Percentiles rank a stretch among this genome's conserved stretches.
Evolutionary conservation across 2,113 vertebrate species (phyloP).

Genomic region (Misgurnus mizolepis): DNA sequence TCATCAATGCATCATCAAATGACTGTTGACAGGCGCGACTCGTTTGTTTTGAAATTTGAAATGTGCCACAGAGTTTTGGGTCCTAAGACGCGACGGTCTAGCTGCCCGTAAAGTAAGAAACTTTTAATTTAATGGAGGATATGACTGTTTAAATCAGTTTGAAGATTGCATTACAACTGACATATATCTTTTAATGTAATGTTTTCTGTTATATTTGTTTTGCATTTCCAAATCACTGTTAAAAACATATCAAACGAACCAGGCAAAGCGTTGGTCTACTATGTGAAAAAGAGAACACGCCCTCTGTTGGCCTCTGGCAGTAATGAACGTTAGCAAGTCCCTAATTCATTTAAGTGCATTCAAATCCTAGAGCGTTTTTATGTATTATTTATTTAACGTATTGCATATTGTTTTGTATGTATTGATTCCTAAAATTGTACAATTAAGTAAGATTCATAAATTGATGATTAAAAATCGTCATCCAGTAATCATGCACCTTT

Average conservation of each 20-base stretch:
- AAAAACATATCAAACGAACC: not conserved
- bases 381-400: no score
- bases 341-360: no score
- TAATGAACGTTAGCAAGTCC: not conserved
- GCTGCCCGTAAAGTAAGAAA: not conserved
- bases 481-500: no score
- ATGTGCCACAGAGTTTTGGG: conserved; percentile 52
- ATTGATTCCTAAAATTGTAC: no score
- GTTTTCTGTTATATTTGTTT: not conserved
- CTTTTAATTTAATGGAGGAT: no score
- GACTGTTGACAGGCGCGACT: not conserved
- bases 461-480: no score
- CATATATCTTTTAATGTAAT: not conserved
- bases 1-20: not conserved
- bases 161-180: not conserved
- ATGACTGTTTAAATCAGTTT: no score
- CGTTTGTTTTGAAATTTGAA: conserved; percentile 79
- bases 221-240: not conserved
- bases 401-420: no score
- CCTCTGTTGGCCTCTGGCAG: not conserved
- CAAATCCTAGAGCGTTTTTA: no score
- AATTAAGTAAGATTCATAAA: no score
- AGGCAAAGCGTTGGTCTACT: conserved; percentile 8
- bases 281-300: not conserved
- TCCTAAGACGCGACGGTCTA: conserved; percentile 41